A percentile compares a stretch with the other conserved stretches of the same genome.
phyloP scores from a whole-genome alignment of 2,113 vertebrate species.

The Craseonycteris thonglongyai region DNA sequence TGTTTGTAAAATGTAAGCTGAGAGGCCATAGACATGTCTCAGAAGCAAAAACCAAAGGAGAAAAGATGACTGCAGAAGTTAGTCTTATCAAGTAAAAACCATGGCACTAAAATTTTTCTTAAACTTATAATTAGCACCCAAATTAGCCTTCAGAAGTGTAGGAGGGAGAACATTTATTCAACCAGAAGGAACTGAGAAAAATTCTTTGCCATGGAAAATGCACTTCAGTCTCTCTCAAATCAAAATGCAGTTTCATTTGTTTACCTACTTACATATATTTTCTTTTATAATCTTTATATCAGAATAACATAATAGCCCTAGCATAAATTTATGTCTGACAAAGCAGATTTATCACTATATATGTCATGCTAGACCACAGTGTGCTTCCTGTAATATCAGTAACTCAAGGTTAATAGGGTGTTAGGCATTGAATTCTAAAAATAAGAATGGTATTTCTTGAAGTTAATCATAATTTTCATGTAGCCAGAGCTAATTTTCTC shows the following conservation, averaged over 20 bases:
- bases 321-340: neutral
- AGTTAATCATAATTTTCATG: constrained; percentile 40
- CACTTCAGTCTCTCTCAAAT: constrained; percentile 20
- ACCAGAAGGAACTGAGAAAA: constrained; percentile 43
- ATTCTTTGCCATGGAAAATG: constrained; percentile 44
- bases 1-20: neutral
- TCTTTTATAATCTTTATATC: constrained; percentile 7
- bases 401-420: neutral
- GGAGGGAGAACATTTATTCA: constrained; percentile 33
- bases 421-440: constrained; percentile 49
- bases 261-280: neutral
- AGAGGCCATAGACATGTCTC: neutral
- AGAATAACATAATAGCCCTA: neutral
- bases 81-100: constrained; percentile 1
- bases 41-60: neutral
- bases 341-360: neutral
- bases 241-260: constrained; percentile 51
- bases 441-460: constrained; percentile 56
- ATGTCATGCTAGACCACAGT: neutral
- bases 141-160: constrained; percentile 39
- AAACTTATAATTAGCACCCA: constrained; percentile 4
- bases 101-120: neutral
- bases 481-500: constrained; percentile 55
- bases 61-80: neutral
- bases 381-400: constrained; percentile 6